These are phyloP conservation scores for Apantesis nais DNA, from an alignment of 2,888 invertebrate genomes.

Conservation along the genomic window DNA sequence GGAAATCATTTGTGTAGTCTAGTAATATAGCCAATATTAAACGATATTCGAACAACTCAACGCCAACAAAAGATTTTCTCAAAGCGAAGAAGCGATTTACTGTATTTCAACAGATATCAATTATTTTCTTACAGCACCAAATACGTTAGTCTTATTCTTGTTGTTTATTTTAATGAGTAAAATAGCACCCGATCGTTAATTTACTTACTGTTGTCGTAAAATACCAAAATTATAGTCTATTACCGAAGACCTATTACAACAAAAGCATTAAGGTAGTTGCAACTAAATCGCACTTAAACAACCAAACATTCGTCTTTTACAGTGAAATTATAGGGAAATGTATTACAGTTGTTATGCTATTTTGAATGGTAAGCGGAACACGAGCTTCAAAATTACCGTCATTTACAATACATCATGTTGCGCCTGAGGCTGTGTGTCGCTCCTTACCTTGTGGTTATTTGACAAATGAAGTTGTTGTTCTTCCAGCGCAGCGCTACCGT, in stretches of 20 bases:
- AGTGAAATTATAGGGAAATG: conserved; percentile 66
- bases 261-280: conserved; percentile 42
- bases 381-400: conserved; percentile 73
- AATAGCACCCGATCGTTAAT: conserved; percentile 13
- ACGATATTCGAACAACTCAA: neutral
- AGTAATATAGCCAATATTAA: neutral
- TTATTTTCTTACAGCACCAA: conserved; percentile 1
- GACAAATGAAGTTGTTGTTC: conserved; percentile 77
- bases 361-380: conserved; percentile 62
- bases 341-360: conserved; percentile 62
- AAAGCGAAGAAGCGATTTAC: neutral
- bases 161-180: conserved; percentile 33
- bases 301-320: conserved; percentile 64
- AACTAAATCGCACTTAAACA: conserved; percentile 48
- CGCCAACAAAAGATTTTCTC: neutral
- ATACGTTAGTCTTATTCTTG: conserved; percentile 1
- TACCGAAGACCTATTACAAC: conserved; percentile 48
- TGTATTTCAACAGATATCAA: neutral
- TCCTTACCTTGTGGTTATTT: conserved; percentile 68
- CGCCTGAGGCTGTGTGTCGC: conserved; percentile 49
- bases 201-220: conserved; percentile 47
- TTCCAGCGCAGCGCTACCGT: conserved; percentile 58
- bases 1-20: neutral
- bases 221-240: conserved; percentile 52
- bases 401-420: conserved; percentile 69